Evolutionary conservation across 2,113 vertebrate species (phyloP).

Genomic region (Melanerpes aurifrons): DNA sequence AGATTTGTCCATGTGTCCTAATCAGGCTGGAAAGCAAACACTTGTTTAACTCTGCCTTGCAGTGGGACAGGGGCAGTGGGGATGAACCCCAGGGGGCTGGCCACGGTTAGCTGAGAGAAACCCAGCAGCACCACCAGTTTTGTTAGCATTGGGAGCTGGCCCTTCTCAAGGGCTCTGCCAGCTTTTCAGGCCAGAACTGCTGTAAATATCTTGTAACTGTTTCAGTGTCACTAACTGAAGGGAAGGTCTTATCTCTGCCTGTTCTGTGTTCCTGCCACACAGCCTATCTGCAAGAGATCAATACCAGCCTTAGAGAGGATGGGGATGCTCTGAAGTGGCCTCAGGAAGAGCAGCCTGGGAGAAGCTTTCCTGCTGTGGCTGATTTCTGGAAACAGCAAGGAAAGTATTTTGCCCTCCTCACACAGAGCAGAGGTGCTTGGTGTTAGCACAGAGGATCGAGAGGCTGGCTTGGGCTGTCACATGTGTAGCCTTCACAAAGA

Average conservation of each 20-base stretch:
- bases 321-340: neutral
- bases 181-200: neutral
- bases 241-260: neutral
- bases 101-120: neutral
- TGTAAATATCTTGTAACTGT: neutral
- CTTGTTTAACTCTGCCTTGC: neutral
- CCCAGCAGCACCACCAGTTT: neutral
- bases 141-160: neutral
- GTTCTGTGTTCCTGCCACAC: neutral
- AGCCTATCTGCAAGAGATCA: neutral
- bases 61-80: rapidly evolving
- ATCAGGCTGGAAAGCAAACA: neutral
- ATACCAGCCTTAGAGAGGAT: neutral
- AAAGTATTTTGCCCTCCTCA: neutral
- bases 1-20: neutral
- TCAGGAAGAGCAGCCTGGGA: neutral
- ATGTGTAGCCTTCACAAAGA: neutral
- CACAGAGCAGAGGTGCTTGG: neutral
- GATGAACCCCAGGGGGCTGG: neutral
- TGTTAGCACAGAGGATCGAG: neutral
- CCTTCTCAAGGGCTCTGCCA: neutral
- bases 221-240: neutral
- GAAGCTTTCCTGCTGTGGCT: neutral
- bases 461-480: neutral
- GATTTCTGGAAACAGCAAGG: neutral